Conservation (phyloP, 1,140 invertebrate species). For the Drosophila lacertosa region DNA sequence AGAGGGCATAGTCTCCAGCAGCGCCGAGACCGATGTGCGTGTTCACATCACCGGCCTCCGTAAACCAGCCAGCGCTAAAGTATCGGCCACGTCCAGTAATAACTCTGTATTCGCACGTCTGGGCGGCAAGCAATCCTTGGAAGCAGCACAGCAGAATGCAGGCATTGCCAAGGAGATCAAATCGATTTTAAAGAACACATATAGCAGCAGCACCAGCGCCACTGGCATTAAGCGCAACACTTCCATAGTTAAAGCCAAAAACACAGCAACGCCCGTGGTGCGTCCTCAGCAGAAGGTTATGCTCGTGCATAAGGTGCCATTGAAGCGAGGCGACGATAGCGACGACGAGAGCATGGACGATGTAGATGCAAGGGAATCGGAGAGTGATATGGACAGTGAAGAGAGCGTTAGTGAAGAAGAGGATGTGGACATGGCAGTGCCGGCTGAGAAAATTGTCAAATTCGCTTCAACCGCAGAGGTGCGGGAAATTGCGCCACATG, state of each 20-base stretch:
- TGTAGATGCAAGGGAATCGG: conserved; percentile 7
- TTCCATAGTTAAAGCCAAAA: conserved; percentile 75
- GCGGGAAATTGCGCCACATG: conserved; percentile 72
- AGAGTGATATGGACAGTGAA: conserved; percentile 39
- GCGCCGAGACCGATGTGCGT: conserved; percentile 56
- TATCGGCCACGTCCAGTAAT: conserved; percentile 38
- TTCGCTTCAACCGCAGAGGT: conserved; percentile 82
- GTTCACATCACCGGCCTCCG: conserved; percentile 52
- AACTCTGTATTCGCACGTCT: conserved; percentile 79
- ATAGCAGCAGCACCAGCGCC: conserved; percentile 30
- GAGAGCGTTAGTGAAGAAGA: conserved; percentile 34
- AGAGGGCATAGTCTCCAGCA: conserved; percentile 71
- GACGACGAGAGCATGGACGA: conserved; percentile 72
- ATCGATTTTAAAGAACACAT: conserved; percentile 76
- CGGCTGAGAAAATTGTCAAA: conserved; percentile 75
- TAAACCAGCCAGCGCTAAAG: conserved; percentile 16
- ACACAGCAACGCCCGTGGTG: conserved; percentile 27
- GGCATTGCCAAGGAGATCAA: conserved; percentile 72
- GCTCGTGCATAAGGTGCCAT: conserved; percentile 78
- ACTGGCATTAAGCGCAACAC: conserved; percentile 48
- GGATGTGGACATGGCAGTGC: conserved; percentile 41
- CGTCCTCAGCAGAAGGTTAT: conserved; percentile 76
- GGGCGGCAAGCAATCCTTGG: conserved; percentile 58
- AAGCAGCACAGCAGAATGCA: conserved; percentile 16
- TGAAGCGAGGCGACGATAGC: conserved; percentile 68